A percentile compares a stretch with the other conserved stretches of the same genome.
phyloP scores from a whole-genome alignment of 2,797 vertebrate genomes.

The Pseudocheirus occidentalis region DNA sequence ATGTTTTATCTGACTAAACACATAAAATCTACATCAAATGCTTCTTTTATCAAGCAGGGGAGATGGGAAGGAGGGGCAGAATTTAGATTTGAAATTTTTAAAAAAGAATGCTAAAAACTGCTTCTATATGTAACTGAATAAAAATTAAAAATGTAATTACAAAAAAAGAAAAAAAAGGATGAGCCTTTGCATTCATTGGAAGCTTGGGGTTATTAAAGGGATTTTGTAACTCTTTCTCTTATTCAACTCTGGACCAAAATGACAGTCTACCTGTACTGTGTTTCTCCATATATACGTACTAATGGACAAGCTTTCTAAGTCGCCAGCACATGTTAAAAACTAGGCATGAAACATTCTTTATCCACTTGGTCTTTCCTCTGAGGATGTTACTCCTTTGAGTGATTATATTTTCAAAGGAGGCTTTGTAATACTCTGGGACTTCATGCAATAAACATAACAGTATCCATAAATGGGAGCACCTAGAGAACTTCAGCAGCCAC shows the following conservation, averaged over 20 bases:
- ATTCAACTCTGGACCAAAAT: neutral
- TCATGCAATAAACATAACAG: neutral
- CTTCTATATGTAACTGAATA: neutral
- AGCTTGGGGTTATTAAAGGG: neutral
- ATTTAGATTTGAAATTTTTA: neutral
- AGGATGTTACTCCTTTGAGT: neutral
- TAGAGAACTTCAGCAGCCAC: neutral
- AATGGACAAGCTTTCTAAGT: neutral
- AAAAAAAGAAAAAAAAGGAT: neutral
- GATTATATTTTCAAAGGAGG: neutral
- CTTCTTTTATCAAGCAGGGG: neutral
- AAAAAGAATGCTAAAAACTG: neutral
- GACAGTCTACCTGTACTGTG: neutral
- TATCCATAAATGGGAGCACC: neutral
- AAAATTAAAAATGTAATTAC: too few species aligned
- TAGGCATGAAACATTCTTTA: too few species aligned
- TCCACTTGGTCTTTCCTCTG: neutral
- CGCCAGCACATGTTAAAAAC: neutral
- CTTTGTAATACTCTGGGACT: neutral
- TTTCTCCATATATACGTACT: too few species aligned
- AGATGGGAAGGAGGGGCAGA: neutral
- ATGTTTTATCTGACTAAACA: neutral
- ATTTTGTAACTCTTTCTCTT: neutral
- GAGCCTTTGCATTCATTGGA: neutral
- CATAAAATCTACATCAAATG: neutral